Percentiles rank a stretch among this genome's conserved stretches.
Evolutionary conservation across 2,113 vertebrate genomes (phyloP).

Genomic region (Danionella cerebrum): DNA sequence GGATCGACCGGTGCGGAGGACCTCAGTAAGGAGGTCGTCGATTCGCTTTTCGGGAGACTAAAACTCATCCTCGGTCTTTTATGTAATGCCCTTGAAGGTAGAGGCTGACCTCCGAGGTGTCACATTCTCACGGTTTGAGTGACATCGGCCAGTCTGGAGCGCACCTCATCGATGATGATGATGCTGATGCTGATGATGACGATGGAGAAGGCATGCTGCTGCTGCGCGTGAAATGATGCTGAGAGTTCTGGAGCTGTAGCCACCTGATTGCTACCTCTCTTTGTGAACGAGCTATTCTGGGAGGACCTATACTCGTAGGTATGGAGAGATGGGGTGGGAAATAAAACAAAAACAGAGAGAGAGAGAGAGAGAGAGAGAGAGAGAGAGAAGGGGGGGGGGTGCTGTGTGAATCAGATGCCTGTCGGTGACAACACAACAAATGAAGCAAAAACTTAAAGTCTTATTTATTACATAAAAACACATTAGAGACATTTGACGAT

Average conservation of each 20-base stretch:
- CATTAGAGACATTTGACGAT: too few species aligned
- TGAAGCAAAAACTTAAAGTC: background rate
- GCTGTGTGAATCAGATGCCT: constrained; percentile 16
- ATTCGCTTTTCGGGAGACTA: constrained; percentile 81
- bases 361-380: background rate
- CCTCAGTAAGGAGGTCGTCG: constrained; percentile 79
- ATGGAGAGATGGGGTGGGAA: constrained; percentile 36
- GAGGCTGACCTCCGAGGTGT: background rate
- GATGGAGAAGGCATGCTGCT: too few species aligned
- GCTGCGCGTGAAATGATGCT: background rate
- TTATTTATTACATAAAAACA: too few species aligned
- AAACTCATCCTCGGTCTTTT: constrained; percentile 69
- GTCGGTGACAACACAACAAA: background rate
- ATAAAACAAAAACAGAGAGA: constrained; percentile 9
- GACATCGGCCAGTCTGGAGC: background rate
- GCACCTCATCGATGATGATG: background rate
- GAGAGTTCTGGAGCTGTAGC: constrained; percentile 41
- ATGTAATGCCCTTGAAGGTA: constrained; percentile 8
- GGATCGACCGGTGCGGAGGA: constrained; percentile 55
- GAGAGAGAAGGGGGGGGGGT: background rate
- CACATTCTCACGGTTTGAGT: background rate
- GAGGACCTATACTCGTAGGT: constrained; percentile 17
- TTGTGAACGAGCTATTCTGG: constrained; percentile 30
- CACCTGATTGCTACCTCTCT: constrained; percentile 47
- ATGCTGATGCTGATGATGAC: too few species aligned